Conservation (phyloP, 2,113 vertebrate species). For the Penelope pileata region DNA sequence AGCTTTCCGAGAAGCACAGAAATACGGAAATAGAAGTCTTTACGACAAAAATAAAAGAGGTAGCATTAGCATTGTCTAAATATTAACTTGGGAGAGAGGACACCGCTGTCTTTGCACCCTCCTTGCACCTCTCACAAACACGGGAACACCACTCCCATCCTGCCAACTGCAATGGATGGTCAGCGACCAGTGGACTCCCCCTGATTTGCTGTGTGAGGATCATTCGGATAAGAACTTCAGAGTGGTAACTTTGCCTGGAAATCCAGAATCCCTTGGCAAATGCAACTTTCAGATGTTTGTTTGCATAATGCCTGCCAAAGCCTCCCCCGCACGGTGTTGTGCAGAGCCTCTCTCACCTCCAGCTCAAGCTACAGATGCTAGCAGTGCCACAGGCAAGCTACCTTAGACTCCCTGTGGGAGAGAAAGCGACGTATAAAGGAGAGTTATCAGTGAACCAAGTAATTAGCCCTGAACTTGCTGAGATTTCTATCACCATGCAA, state of each 20-base stretch:
- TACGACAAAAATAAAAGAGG: not conserved
- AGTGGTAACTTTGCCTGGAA: not conserved
- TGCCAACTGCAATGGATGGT: not conserved
- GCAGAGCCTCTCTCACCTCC: not conserved
- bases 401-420: not conserved
- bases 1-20: not conserved
- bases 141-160: fast-evolving
- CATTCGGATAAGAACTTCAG: not conserved
- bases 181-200: not conserved
- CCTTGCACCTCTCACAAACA: not conserved
- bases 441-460: not conserved
- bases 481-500: not conserved
- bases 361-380: not conserved
- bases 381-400: not conserved
- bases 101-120: not conserved
- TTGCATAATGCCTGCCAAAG: not conserved
- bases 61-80: not conserved
- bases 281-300: not conserved
- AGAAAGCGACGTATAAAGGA: not conserved
- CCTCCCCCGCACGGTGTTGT: fast-evolving
- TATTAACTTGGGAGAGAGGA: conserved; percentile 12
- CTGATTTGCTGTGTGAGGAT: not conserved
- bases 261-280: not conserved
- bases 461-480: not conserved
- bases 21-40: conserved; percentile 1